These are phyloP conservation scores for Zoanthus sansibaricus DNA, from an alignment of 92 coral and sea anemone genomes.

Conservation along the genomic window DNA sequence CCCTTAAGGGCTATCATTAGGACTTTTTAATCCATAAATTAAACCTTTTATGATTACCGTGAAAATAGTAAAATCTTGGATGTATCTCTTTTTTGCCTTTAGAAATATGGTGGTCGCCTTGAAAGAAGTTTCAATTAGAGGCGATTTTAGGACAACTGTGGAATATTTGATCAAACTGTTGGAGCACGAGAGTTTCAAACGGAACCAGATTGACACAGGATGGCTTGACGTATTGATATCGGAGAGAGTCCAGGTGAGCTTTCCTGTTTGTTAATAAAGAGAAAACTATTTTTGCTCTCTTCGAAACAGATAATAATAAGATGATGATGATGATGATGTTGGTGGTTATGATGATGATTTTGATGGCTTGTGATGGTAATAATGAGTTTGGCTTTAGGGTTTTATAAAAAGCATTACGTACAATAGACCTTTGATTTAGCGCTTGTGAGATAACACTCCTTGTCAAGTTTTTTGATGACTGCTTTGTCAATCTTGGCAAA, in stretches of 20 bases:
- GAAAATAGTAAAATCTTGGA: neutral
- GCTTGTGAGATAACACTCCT: no score
- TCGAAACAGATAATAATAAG: neutral
- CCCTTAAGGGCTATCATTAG: no score
- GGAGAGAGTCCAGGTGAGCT: conserved; percentile 81
- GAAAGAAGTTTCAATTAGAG: conserved; percentile 97
- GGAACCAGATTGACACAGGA: conserved; percentile 90
- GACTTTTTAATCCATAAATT: no score
- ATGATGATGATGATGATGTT: neutral
- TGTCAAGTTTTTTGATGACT: no score
- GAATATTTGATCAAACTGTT: conserved; percentile 91
- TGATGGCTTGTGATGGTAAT: no score
- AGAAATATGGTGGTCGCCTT: conserved; percentile 95
- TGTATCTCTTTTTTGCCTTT: neutral
- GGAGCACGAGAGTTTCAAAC: conserved; percentile 87
- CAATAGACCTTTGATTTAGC: no score
- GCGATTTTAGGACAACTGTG: conserved; percentile 98
- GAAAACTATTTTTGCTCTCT: neutral
- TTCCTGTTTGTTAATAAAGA: neutral
- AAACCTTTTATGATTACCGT: no score
- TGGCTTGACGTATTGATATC: conserved; percentile 96
- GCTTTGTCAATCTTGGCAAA: no score
- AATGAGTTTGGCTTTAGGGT: no score
- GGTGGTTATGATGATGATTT: no score
- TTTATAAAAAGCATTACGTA: no score